Conservation (phyloP, 53 echinoderm and acorn worm genomes). For the Antedon mediterranea region DNA sequence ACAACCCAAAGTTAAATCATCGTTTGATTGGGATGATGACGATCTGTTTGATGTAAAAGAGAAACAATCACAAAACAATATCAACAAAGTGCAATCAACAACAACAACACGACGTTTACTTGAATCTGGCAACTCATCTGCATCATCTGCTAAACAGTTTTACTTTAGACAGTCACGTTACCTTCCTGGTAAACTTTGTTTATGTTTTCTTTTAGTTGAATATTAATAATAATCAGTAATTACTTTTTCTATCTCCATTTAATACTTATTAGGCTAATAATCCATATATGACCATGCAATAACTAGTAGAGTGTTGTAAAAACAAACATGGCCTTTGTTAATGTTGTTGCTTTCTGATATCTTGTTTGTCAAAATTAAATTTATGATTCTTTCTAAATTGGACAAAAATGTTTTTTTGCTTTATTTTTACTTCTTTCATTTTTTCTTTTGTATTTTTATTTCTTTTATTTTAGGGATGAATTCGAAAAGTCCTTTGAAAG, state of each 20-base stretch:
- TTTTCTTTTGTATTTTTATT: not conserved
- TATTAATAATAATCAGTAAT: no score
- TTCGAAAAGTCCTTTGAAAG: conserved; percentile 76
- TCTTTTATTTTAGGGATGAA: conserved; percentile 45
- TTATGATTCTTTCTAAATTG: not conserved
- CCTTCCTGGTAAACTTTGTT: conserved; percentile 64
- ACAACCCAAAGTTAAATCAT: conserved; percentile 36
- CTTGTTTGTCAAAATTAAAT: not conserved
- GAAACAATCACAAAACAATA: not conserved
- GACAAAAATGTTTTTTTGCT: not conserved
- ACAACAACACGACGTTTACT: conserved; percentile 23
- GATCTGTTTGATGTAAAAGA: conserved; percentile 40
- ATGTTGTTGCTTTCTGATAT: no score
- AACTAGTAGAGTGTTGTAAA: no score
- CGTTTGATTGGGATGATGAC: conserved; percentile 91
- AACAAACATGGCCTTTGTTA: no score
- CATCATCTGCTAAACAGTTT: conserved; percentile 87
- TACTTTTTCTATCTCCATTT: no score
- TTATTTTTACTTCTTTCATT: not conserved
- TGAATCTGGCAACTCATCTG: conserved; percentile 74
- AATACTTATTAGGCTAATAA: no score
- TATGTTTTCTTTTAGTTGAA: no score
- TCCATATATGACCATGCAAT: no score
- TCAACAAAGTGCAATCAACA: conserved; percentile 20
- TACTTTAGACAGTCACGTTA: conserved; percentile 77